Evolutionary conservation across 64 coral and sea anemone species (phyloP).

Genomic region (Montipora efflorescens): DNA sequence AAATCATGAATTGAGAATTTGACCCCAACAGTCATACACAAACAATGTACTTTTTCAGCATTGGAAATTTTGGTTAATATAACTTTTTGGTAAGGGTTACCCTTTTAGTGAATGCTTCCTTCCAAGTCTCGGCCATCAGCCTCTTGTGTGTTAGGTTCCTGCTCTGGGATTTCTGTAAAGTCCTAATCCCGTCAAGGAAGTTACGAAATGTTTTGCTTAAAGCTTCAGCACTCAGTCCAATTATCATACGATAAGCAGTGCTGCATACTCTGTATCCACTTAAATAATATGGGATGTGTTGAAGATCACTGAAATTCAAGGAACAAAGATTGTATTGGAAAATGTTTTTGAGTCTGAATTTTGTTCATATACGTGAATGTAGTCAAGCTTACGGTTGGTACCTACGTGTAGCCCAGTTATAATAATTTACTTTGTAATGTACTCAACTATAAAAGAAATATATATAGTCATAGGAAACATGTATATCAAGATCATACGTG

Average conservation of each 20-base stretch:
- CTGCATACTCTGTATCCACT: conserved; percentile 33
- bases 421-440: too few relatives aligned
- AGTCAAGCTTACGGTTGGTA: too few relatives aligned
- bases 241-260: conserved; percentile 1
- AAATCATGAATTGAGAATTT: too few relatives aligned
- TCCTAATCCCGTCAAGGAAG: conserved; percentile 4
- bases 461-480: too few relatives aligned
- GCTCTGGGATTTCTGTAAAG: background rate
- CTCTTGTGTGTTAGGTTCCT: conserved; percentile 30
- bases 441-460: too few relatives aligned
- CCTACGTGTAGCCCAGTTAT: too few relatives aligned
- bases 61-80: too few relatives aligned
- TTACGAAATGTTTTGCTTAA: background rate
- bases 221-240: background rate
- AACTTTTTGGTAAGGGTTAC: background rate
- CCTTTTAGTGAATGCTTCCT: conserved; percentile 12
- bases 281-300: conserved; percentile 35
- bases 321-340: background rate
- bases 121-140: conserved; percentile 24
- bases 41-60: too few relatives aligned
- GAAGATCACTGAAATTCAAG: background rate
- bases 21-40: too few relatives aligned
- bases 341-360: background rate
- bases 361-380: background rate
- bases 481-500: too few relatives aligned